Conservation (phyloP, 2,888 invertebrate species). For the Aproaerema taeniolella region DNA sequence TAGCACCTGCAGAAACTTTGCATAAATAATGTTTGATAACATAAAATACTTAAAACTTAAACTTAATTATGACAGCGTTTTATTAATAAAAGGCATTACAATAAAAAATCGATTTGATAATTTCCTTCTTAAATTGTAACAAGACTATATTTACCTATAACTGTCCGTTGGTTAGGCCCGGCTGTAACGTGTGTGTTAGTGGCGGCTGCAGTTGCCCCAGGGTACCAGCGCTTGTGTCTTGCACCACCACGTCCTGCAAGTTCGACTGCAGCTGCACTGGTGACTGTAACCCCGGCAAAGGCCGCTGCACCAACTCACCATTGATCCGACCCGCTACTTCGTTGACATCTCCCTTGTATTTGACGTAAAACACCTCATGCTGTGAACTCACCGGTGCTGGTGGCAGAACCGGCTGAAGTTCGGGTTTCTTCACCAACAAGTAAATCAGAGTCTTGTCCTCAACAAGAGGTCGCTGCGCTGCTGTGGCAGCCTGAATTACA, state of each 20-base stretch:
- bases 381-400: slow-evolving; percentile 44
- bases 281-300: neutral
- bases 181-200: neutral
- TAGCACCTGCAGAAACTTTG: too few relatives aligned
- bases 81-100: neutral
- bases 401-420: slow-evolving; percentile 59
- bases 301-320: neutral
- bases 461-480: slow-evolving; percentile 76
- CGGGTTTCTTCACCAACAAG: slow-evolving; percentile 84
- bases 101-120: too few relatives aligned
- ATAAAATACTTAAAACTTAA: too few relatives aligned
- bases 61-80: neutral
- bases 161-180: too few relatives aligned
- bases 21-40: too few relatives aligned
- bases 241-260: neutral
- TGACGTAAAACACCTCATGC: slow-evolving; percentile 86
- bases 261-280: neutral
- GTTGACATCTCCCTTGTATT: slow-evolving; percentile 48
- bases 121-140: too few relatives aligned
- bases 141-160: too few relatives aligned
- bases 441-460: slow-evolving; percentile 85
- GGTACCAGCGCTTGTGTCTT: too few relatives aligned
- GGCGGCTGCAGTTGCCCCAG: neutral
- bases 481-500: slow-evolving; percentile 67
- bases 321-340: slow-evolving; percentile 1